Percentiles rank a stretch among this genome's conserved stretches.
These are phyloP conservation scores for Adineta ricciae DNA, from an alignment of 2,888 invertebrate species.

Conservation along the genomic window DNA sequence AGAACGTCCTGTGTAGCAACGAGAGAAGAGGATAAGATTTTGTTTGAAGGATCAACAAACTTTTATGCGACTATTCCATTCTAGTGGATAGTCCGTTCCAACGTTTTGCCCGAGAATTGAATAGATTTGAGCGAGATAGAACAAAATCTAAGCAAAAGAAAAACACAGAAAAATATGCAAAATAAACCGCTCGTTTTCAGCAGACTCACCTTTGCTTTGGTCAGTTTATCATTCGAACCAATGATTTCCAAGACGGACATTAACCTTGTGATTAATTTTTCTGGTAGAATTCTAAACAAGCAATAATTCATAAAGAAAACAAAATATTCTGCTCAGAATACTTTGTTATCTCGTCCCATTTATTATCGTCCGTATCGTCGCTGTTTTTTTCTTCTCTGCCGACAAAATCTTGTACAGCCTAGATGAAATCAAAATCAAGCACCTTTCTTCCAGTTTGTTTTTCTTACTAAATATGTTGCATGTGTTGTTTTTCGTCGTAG, in stretches of 20 bases:
- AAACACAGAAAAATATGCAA: too few relatives aligned
- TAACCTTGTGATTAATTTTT: background rate
- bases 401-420: slow-evolving; percentile 21
- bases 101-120: background rate
- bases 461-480: slow-evolving; percentile 11
- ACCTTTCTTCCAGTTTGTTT: background rate
- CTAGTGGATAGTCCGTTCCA: slow-evolving; percentile 5
- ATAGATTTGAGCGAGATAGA: background rate
- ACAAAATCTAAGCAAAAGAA: background rate
- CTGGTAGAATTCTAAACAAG: slow-evolving; percentile 9
- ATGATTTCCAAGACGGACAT: background rate
- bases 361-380: background rate
- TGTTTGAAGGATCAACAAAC: too few relatives aligned
- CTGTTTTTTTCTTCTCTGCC: background rate
- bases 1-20: background rate
- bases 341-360: background rate
- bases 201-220: background rate
- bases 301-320: too few relatives aligned
- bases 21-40: too few relatives aligned
- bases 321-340: background rate
- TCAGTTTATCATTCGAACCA: background rate
- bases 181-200: too few relatives aligned
- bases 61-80: background rate
- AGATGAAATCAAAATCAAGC: background rate
- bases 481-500: background rate